These are phyloP conservation scores for Metalampra italica DNA, from an alignment of 2,888 invertebrate genomes.

Conservation along the genomic window DNA sequence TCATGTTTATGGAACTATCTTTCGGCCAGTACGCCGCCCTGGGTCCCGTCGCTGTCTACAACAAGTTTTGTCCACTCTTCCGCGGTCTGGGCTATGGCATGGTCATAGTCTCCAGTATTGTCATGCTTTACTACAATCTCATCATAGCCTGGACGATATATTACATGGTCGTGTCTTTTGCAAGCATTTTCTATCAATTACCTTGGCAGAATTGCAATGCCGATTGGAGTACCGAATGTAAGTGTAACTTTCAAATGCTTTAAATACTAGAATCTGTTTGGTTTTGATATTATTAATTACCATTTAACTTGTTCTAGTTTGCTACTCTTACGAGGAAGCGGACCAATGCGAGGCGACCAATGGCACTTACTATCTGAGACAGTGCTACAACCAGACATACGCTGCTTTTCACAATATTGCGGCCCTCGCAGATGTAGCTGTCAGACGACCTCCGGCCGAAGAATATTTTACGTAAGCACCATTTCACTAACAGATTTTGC, in stretches of 20 bases:
- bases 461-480: constrained; percentile 83
- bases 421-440: constrained; percentile 72
- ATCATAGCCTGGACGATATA: constrained; percentile 89
- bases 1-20: constrained; percentile 91
- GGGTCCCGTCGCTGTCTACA: constrained; percentile 89
- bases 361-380: constrained; percentile 81
- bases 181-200: constrained; percentile 80
- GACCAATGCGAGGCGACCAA: constrained; percentile 79
- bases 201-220: constrained; percentile 86
- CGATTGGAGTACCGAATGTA: constrained; percentile 83
- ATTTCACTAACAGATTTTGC: constrained; percentile 2
- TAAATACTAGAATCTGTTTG: not conserved
- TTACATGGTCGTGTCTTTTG: constrained; percentile 81
- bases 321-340: constrained; percentile 83
- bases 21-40: constrained; percentile 90
- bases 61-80: constrained; percentile 87
- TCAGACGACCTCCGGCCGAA: constrained; percentile 83
- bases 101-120: constrained; percentile 86
- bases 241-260: constrained; percentile 35
- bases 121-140: constrained; percentile 87
- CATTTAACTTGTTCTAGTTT: constrained; percentile 65
- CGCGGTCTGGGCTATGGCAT: constrained; percentile 86
- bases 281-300: not conserved
- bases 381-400: constrained; percentile 80
- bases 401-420: constrained; percentile 75